Base-by-base conservation (phyloP, 2,113 vertebrate genomes). In the Ovis canadensis region DNA sequence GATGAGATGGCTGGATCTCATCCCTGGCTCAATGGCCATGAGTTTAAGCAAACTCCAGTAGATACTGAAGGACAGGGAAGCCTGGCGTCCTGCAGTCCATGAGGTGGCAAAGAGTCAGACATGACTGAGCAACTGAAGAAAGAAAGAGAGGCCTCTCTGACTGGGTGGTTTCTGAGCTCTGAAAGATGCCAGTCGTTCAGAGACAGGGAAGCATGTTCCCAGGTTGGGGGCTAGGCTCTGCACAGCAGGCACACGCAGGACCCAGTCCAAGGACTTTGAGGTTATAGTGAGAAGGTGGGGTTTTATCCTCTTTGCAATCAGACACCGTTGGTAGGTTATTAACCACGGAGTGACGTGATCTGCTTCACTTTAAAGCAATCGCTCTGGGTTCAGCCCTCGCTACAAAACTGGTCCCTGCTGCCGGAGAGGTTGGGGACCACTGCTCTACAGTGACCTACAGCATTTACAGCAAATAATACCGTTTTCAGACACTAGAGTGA, bases 221-320 rank as follows among this genome's bases (percentile, higher is more conserved):
- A 19, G 80, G 50, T 45, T 4, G 43, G n/a, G 52, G 50, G 50
- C 11, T 7, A 23, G 19, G 50, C 19, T 82, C 50, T n/a, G 14
- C 16, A 0, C 12, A 9, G 54, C 12, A 1, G 33, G 36, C 62
- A 16, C 54, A 1, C 8, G 19, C 1, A 1, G 14, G 36, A 55
- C 40, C 52, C 54, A 0, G 4, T 33, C 3, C 7, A 29, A 48
- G 80, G 45, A 36, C 14, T 21, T 10, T 2, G 40, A 80, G n/a
- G 48, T 87, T 36, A 2, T 2, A 33, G 16, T 43, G 27, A 33
- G 83, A 50, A 62, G 64, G 60, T 1, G 43, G 54, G n/a, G 6
- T 54, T 50, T 40, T 21, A 5, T 45, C 43, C 43, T 83, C 45
- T 50, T 33, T 62, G 80, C 45, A 62, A 0, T 78, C 55, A 23